phyloP scores from a whole-genome alignment of 2,113 vertebrate genomes.

The Phocoena sinus region DNA sequence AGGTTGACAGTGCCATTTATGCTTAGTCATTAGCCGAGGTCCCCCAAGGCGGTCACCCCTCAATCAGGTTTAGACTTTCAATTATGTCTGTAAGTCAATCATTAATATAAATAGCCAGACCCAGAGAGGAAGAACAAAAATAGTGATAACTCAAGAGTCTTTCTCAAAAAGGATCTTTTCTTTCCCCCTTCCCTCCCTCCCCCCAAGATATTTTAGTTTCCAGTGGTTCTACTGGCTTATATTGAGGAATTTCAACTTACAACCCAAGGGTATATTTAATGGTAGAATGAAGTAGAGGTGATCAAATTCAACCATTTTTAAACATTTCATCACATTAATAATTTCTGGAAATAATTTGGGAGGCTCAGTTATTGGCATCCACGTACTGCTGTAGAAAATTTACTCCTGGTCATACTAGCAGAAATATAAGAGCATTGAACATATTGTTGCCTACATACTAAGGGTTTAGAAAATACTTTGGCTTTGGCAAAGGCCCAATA shows the following conservation, averaged over 20 bases:
- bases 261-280: background rate
- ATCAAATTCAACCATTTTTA: background rate
- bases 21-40: background rate
- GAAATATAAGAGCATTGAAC: background rate
- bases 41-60: background rate
- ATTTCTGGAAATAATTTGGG: background rate
- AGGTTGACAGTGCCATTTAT: background rate
- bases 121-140: background rate
- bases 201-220: background rate
- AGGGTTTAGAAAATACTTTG: background rate
- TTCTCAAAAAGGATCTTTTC: background rate
- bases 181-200: background rate
- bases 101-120: background rate
- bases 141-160: background rate
- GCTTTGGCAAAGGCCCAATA: background rate
- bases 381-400: background rate
- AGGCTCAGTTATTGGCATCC: background rate
- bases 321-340: background rate
- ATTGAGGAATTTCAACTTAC: background rate
- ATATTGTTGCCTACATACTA: background rate
- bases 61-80: background rate
- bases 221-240: background rate
- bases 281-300: background rate
- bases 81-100: background rate
- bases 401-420: background rate